Evolutionary conservation across 2,888 invertebrate genomes (phyloP).

Genomic region (Phalera bucephala): DNA sequence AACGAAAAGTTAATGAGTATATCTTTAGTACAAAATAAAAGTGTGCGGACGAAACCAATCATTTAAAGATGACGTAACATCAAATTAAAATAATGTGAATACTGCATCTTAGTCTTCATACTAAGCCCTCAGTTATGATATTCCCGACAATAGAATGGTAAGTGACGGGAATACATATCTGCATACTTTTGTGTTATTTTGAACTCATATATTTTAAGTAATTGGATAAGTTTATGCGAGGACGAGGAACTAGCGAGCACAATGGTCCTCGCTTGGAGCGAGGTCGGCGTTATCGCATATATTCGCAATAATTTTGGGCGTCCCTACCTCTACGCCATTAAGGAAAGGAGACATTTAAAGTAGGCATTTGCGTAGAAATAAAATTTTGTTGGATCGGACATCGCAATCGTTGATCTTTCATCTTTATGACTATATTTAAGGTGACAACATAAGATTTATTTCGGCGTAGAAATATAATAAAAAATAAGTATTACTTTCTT

Average conservation of each 20-base stretch:
- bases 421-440: constrained; percentile 10
- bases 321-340: constrained; percentile 43
- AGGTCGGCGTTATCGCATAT: constrained; percentile 53
- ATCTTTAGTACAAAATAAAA: too few relatives aligned
- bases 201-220: constrained; percentile 48
- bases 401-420: constrained; percentile 5
- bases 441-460: constrained; percentile 9
- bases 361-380: constrained; percentile 36
- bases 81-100: too few relatives aligned
- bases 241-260: constrained; percentile 31
- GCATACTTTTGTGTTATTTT: constrained; percentile 21
- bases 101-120: too few relatives aligned
- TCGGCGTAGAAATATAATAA: constrained; percentile 8
- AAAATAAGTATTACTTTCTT: constrained; percentile 14
- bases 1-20: too few relatives aligned
- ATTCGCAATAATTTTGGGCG: constrained; percentile 60
- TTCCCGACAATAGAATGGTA: constrained; percentile 14
- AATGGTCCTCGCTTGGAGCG: constrained; percentile 39
- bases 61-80: too few relatives aligned
- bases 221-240: constrained; percentile 59
- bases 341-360: constrained; percentile 42
- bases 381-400: constrained; percentile 41
- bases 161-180: constrained; percentile 10
- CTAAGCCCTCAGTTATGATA: too few relatives aligned
- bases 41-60: too few relatives aligned